Percentiles rank a stretch among this genome's conserved stretches.
Evolutionary conservation across 2,797 vertebrate species (phyloP).

Genomic region (Brachyalestes nurse): DNA sequence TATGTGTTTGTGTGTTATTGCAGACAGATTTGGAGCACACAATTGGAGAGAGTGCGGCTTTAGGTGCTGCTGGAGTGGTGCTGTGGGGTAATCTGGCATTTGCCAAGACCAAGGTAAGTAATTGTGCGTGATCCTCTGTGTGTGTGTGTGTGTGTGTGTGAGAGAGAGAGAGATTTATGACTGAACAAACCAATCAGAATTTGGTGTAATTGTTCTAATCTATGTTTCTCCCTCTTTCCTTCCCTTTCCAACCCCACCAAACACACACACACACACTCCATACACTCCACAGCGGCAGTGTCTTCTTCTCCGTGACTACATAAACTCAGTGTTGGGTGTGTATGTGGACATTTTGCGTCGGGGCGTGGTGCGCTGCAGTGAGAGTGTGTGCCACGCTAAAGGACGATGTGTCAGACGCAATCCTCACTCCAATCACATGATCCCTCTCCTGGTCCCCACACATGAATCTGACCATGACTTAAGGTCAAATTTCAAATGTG

Average conservation of each 20-base stretch:
- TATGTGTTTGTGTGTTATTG: constrained; percentile 45
- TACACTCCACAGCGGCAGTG: constrained; percentile 78
- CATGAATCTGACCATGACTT: constrained; percentile 37
- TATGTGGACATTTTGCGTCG: constrained; percentile 78
- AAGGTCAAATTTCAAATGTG: constrained; percentile 77
- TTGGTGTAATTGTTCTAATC: background rate
- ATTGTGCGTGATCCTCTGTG: background rate
- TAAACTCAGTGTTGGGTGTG: constrained; percentile 78
- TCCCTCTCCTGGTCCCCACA: constrained; percentile 56
- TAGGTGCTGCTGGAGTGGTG: constrained; percentile 86
- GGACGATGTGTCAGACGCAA: constrained; percentile 81
- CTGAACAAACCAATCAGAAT: too few relatives aligned
- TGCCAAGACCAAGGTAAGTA: constrained; percentile 80
- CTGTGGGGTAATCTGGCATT: constrained; percentile 84
- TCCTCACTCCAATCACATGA: constrained; percentile 62
- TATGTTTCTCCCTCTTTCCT: background rate
- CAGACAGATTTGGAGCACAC: constrained; percentile 86
- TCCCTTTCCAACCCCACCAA: background rate
- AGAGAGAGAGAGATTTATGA: too few relatives aligned
- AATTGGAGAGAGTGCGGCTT: constrained; percentile 86
- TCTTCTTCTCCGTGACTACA: constrained; percentile 78
- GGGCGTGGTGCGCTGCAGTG: constrained; percentile 77
- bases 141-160: too few relatives aligned
- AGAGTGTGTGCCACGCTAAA: constrained; percentile 71
- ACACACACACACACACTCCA: too few relatives aligned